Evolutionary conservation across 37 sponge, comb jelly and placozoan species (phyloP), one percentile per base, ranked within the genome.

Genomic region (Axinella damicornis): DNA sequence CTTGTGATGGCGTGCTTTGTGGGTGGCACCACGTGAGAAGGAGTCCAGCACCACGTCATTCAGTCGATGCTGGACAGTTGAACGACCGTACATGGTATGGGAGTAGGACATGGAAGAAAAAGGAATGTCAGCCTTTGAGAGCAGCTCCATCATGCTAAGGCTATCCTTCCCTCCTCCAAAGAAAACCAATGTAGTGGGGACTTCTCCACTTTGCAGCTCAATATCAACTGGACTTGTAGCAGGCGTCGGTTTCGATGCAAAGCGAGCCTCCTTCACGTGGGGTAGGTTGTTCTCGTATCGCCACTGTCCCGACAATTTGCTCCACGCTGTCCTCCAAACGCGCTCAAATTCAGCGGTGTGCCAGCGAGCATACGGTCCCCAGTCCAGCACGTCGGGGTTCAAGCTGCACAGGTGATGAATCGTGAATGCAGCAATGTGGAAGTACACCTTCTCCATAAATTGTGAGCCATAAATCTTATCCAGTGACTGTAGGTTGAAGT

Each of bases 141-240:
- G 66, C 5, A 78, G 65, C 25, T 78, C 53, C 52, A 16, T 17
- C 30, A 41, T 24, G 5, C 9, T 36, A 12, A 69, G 31, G 28
- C 81, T 34, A 69, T 81, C 81, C 32, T 81, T 81, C 1, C 69
- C 70, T 52, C 81, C 70, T 31, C 69, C 81, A 55, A 24, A 53
- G 37, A 69, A 54, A 17, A 31, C 70, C 2, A 67, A 39, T 12
- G 79, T 64, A 35, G 28, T 76, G 2, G 53, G 40, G 40, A 73
- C 15, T 19, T 73, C 74, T 1, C 5, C 27, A 5, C 33, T 24
- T 31, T 13, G 2, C 22, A 25, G n/a, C 17, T 1, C 41, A 65
- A 79, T 22, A 1, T 58, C 30, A 31, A 31, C 60, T 6, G 34
- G 36, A 27, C 1, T 76, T 33, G 32, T 16, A 31, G 32, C 16